Base-by-base conservation (phyloP, 2,797 vertebrate species). In the Lepilemur septentrionalis region DNA sequence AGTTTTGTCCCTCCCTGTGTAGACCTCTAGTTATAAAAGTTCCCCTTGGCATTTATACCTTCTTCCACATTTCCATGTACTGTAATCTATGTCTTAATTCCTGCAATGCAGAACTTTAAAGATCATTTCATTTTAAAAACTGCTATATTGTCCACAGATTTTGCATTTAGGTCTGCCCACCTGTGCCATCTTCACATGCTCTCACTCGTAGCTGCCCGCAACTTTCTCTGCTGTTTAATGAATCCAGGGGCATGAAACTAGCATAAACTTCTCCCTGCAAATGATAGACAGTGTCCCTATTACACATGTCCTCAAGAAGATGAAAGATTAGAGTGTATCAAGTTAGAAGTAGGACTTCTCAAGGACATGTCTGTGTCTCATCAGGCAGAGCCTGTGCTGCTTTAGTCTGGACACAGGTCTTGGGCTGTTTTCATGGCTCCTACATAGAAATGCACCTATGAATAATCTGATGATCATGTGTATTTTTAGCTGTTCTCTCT, bases 401-500 rank as follows among this genome's bases (percentile, higher is more conserved):
- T 70, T 22, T 41, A 17, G 78, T 52, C 61, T 61, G 46, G 6
- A 63, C 41, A 7, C 32, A 32, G 2, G 2, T 46, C 22, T 12
- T 23, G 22, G 15, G 18, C 59, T 35, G 41, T 46, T 85, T 46
- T 43, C 52, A 3, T 23, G 8, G 2, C 12, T 52, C 41, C n/a
- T 69, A 5, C 12, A 17, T 46, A 48, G 15, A n/a, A 63, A 67
- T 0, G 3, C 23, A 75, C 22, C 20, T 18, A 6, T 0, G 10
- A 72, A 43, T 11, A 52, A 30, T 46, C 22, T 81, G 50, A 25
- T 25, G 15, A 20, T 14, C 7, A 17, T 14, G 7, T 10, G 13
- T 61, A 32, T n/a, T 73, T 81, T 61, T 75, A 48, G 22, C 46
- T 43, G 13, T 20, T 79, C 46, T 65, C 23, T 57, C 25, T 23